Evolutionary conservation across 64 coral and sea anemone species (phyloP).

Genomic region (Catalaphyllia jardinei): DNA sequence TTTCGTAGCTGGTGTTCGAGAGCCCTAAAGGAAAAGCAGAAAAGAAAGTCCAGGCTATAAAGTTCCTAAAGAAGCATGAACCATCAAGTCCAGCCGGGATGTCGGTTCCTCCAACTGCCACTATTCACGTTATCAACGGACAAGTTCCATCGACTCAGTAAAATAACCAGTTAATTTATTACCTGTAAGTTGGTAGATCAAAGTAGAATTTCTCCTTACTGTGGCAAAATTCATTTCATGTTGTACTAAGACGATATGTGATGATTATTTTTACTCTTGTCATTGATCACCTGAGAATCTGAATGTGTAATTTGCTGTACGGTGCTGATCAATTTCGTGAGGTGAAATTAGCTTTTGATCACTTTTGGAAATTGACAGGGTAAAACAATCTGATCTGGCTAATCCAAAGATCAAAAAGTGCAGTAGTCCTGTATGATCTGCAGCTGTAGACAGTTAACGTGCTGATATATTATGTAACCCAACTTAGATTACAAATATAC

Average conservation of each 20-base stretch:
- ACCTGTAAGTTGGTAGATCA: conserved; percentile 14
- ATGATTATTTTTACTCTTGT: background rate
- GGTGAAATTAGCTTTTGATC: no score
- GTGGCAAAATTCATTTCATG: background rate
- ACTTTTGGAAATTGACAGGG: no score
- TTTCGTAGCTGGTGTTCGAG: conserved; percentile 18
- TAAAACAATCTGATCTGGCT: no score
- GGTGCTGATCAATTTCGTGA: no score
- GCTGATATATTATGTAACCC: no score
- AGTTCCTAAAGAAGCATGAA: conserved; percentile 46
- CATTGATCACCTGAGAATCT: no score
- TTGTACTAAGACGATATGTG: background rate
- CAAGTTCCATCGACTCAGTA: conserved; percentile 42
- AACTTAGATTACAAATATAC: no score
- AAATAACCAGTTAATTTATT: background rate
- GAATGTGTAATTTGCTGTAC: no score
- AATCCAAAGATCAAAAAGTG: no score
- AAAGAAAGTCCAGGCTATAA: conserved; percentile 30
- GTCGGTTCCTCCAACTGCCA: conserved; percentile 23
- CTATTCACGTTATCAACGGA: conserved; percentile 41
- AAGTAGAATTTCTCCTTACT: background rate
- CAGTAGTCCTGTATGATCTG: no score
- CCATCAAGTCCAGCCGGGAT: conserved; percentile 21
- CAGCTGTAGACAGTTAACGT: no score
- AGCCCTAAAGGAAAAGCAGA: conserved; percentile 39